A percentile compares a stretch with the other conserved stretches of the same genome.
Conservation (phyloP, 2,113 vertebrate genomes). For the Chamaea fasciata region DNA sequence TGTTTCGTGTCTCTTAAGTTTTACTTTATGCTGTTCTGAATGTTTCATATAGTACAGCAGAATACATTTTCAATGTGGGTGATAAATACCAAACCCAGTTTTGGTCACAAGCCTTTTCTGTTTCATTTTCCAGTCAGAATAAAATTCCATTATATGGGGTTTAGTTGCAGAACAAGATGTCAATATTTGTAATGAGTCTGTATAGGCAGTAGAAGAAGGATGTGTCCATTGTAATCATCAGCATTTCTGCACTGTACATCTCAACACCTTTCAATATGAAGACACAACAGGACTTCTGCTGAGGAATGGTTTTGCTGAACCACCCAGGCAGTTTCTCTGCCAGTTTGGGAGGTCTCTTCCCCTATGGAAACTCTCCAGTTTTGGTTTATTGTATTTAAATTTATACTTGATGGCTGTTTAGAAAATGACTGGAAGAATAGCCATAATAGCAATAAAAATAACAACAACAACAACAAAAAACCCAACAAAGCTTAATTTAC, state of each 20-base stretch:
- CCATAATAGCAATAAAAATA: neutral
- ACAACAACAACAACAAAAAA: neutral
- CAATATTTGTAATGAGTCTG: neutral
- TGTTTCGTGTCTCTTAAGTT: neutral
- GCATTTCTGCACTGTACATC: neutral
- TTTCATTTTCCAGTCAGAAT: slow-evolving; percentile 24
- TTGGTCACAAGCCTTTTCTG: neutral
- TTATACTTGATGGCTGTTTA: neutral
- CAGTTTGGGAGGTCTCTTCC: neutral
- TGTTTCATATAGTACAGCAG: neutral
- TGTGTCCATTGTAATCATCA: neutral
- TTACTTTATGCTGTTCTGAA: neutral
- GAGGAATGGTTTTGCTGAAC: neutral
- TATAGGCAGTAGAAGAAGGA: neutral
- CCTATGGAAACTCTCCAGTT: neutral
- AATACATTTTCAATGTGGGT: neutral
- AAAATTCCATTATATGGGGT: neutral
- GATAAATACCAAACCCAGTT: neutral
- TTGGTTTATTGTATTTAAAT: neutral
- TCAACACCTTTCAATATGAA: neutral
- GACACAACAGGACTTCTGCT: neutral
- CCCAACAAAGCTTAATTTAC: neutral
- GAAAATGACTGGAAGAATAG: neutral
- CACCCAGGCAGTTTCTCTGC: neutral
- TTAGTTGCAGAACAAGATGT: neutral